Percentiles rank a stretch among this genome's conserved stretches.
phyloP scores from a whole-genome alignment of 1,140 invertebrate genomes.

The Euglossa dilemma region DNA sequence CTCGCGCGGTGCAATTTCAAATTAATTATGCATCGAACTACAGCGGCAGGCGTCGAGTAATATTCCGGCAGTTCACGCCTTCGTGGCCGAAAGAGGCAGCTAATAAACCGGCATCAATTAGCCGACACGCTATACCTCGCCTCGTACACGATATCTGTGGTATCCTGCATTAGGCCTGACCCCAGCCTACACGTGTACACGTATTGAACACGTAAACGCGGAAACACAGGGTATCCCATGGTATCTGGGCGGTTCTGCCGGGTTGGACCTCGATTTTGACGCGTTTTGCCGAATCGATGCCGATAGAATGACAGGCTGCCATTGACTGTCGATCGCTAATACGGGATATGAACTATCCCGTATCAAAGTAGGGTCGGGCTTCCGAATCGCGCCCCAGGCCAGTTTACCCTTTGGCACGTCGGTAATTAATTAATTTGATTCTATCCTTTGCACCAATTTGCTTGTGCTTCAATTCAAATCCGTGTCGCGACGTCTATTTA shows the following conservation, averaged over 20 bases:
- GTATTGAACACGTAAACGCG: neutral
- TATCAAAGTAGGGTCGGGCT: constrained; percentile 7
- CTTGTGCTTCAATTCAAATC: neutral
- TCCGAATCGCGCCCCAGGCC: too few species aligned
- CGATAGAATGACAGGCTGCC: constrained; percentile 55
- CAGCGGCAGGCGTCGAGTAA: constrained; percentile 71
- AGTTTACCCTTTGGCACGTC: neutral
- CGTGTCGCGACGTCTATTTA: neutral
- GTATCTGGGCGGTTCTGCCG: constrained; percentile 1
- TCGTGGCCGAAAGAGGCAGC: constrained; percentile 75
- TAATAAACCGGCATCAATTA: constrained; percentile 79
- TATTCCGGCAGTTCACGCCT: constrained; percentile 71
- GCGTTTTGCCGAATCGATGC: constrained; percentile 45
- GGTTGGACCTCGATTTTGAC: constrained; percentile 49
- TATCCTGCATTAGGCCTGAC: constrained; percentile 61
- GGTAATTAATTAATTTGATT: constrained; percentile 45
- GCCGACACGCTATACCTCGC: constrained; percentile 72
- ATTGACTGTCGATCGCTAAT: constrained; percentile 30
- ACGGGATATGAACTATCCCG: constrained; percentile 36
- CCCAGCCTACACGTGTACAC: neutral
- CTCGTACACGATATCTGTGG: constrained; percentile 48
- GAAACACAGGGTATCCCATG: neutral
- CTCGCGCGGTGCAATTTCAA: constrained; percentile 68
- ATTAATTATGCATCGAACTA: constrained; percentile 76
- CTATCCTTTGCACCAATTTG: constrained; percentile 1